Evolutionary conservation across 2,113 vertebrate genomes (phyloP).

Genomic region (Poecilia latipinna): DNA sequence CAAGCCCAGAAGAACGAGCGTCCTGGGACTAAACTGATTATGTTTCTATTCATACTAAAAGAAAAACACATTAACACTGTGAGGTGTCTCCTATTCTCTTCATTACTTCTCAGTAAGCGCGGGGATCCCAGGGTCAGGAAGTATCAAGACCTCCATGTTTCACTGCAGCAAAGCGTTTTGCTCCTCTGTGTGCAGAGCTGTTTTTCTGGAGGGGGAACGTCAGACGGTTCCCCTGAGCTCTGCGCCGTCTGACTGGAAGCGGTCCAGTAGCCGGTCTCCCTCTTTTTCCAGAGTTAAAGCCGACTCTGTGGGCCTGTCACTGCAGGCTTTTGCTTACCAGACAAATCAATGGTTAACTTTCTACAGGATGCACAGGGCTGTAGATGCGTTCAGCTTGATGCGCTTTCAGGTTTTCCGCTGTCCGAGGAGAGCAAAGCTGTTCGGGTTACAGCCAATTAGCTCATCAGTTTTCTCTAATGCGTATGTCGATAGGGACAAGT

Average conservation of each 20-base stretch:
- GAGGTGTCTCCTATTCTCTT: constrained; percentile 40
- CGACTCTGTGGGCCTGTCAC: constrained; percentile 67
- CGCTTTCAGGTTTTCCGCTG: constrained; percentile 31
- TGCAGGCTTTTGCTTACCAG: constrained; percentile 64
- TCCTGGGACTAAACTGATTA: constrained; percentile 39
- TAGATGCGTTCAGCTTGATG: constrained; percentile 44
- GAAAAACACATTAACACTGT: constrained; percentile 43
- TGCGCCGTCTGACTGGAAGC: constrained; percentile 70
- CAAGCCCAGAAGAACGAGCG: constrained; percentile 42
- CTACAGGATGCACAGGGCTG: constrained; percentile 46
- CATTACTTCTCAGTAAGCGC: constrained; percentile 23
- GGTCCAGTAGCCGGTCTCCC: constrained; percentile 52
- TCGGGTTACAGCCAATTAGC: constrained; percentile 51
- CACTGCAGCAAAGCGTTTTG: constrained; percentile 41
- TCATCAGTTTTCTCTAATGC: constrained; percentile 56
- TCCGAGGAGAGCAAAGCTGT: constrained; percentile 48
- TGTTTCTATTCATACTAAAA: constrained; percentile 43
- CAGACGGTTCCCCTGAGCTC: constrained; percentile 49
- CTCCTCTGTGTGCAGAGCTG: constrained; percentile 42
- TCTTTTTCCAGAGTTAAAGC: constrained; percentile 52
- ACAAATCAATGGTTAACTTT: constrained; percentile 71
- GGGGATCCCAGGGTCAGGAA: constrained; percentile 63
- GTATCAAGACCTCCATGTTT: constrained; percentile 45
- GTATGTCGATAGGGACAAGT: constrained; percentile 40
- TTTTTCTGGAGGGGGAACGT: constrained; percentile 23